Percentiles rank a stretch among this genome's conserved stretches.
Evolutionary conservation across 2,797 vertebrate genomes (phyloP).

Genomic region (Sebastes jordani): DNA sequence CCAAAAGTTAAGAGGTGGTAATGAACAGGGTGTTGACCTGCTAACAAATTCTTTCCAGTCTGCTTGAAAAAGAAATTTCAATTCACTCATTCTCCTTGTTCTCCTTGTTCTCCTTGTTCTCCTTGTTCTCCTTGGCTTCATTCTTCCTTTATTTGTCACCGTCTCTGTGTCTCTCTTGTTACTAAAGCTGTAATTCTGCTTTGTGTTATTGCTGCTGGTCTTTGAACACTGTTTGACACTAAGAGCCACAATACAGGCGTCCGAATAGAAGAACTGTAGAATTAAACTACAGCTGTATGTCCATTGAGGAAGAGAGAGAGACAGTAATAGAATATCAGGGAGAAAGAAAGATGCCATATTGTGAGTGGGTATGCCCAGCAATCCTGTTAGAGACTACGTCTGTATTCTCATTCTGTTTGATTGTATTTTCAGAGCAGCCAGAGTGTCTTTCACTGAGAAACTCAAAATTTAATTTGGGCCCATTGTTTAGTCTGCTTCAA

Average conservation of each 20-base stretch:
- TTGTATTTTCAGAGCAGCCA: constrained; percentile 74
- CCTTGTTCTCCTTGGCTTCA: constrained; percentile 60
- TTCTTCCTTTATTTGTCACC: constrained; percentile 46
- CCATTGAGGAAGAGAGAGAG: constrained; percentile 38
- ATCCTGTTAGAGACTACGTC: constrained; percentile 81
- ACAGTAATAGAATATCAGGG: constrained; percentile 74
- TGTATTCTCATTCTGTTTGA: constrained; percentile 69
- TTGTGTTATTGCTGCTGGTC: constrained; percentile 65
- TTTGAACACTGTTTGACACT: constrained; percentile 67
- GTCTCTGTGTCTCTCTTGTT: constrained; percentile 26
- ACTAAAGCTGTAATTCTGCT: constrained; percentile 70
- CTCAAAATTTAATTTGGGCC: constrained; percentile 84
- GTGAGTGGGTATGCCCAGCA: constrained; percentile 67
- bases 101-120: constrained; percentile 67
- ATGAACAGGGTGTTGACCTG: constrained; percentile 83
- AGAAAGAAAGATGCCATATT: constrained; percentile 66
- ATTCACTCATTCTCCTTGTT: constrained; percentile 77
- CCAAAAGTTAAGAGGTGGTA: constrained; percentile 77
- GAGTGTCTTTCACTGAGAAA: constrained; percentile 75
- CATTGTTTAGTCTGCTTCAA: constrained; percentile 81
- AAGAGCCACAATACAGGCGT: constrained; percentile 66
- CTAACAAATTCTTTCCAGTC: constrained; percentile 79
- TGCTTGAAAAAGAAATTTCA: constrained; percentile 80
- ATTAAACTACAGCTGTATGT: constrained; percentile 47
- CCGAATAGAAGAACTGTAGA: constrained; percentile 53